Evolutionary conservation across 2,888 invertebrate species (phyloP).

Genomic region (Drosophila imparisetae): DNA sequence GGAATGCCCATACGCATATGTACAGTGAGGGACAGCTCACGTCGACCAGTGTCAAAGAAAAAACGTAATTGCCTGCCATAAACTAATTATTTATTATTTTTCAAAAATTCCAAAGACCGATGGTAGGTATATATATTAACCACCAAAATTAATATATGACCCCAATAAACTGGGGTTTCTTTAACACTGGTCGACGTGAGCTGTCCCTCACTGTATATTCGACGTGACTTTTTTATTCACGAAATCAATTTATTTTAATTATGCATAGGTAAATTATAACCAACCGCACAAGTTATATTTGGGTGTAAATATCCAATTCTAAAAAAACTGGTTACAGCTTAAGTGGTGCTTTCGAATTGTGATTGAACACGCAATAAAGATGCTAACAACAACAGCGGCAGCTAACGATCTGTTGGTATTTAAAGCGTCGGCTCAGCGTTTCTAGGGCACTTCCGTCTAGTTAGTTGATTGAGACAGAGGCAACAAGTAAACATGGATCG

Average conservation of each 20-base stretch:
- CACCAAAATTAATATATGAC: too few species aligned
- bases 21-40: too few species aligned
- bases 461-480: neutral
- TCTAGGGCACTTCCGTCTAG: neutral
- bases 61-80: too few species aligned
- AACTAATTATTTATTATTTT: too few species aligned
- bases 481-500: constrained; percentile 85
- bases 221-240: neutral
- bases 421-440: constrained; percentile 1
- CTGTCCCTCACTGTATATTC: too few species aligned
- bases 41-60: too few species aligned
- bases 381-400: neutral
- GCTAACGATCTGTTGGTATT: constrained; percentile 3
- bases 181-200: too few species aligned
- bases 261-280: neutral
- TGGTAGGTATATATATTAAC: too few species aligned
- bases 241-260: neutral
- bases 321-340: constrained; percentile 14
- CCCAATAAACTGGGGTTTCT: too few species aligned
- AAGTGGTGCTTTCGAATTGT: constrained; percentile 20
- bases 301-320: constrained; percentile 6
- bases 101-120: too few species aligned
- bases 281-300: neutral
- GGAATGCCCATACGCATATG: too few species aligned
- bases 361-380: constrained; percentile 1